Percentiles rank a stretch among this genome's conserved stretches.
Conservation (phyloP, 2,113 vertebrate species). For the Oenanthe oenanthe region DNA sequence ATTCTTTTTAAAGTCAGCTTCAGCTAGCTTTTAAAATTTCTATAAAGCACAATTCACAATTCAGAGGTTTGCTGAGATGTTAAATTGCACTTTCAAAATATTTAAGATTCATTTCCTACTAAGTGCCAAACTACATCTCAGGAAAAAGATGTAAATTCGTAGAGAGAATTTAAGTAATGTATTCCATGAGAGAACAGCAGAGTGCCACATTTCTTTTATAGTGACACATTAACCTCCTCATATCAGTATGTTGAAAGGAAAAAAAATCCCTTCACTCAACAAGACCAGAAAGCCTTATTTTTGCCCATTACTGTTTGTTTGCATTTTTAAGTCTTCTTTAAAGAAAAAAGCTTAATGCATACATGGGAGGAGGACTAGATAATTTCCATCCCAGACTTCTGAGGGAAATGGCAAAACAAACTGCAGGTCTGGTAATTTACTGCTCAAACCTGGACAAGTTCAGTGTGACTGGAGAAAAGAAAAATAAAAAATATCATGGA, state of each 20-base stretch:
- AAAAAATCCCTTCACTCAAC: slow-evolving; percentile 12
- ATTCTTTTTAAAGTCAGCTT: slow-evolving; percentile 1
- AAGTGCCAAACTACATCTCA: slow-evolving; percentile 56
- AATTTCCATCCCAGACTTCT: slow-evolving; percentile 20
- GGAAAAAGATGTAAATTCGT: slow-evolving; percentile 52
- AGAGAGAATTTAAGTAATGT: slow-evolving; percentile 58
- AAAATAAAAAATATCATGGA: neutral
- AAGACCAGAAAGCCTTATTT: slow-evolving; percentile 27
- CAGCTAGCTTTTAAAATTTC: slow-evolving; percentile 5
- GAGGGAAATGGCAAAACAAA: neutral
- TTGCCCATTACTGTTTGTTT: slow-evolving; percentile 26
- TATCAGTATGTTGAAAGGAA: slow-evolving; percentile 34
- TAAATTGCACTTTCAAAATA: slow-evolving; percentile 69
- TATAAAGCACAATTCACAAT: slow-evolving; percentile 9
- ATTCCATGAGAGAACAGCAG: slow-evolving; percentile 59
- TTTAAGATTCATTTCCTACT: slow-evolving; percentile 63
- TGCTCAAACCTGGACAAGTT: neutral
- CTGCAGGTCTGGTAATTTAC: neutral
- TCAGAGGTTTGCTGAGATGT: slow-evolving; percentile 19
- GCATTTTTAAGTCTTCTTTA: slow-evolving; percentile 16
- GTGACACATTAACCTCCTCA: slow-evolving; percentile 58
- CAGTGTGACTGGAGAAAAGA: neutral
- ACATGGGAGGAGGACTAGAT: neutral
- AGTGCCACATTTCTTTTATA: slow-evolving; percentile 59
- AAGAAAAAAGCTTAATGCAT: slow-evolving; percentile 20